phyloP scores from a whole-genome alignment of 2,888 invertebrate species.

The Lumbricus terrestris region DNA sequence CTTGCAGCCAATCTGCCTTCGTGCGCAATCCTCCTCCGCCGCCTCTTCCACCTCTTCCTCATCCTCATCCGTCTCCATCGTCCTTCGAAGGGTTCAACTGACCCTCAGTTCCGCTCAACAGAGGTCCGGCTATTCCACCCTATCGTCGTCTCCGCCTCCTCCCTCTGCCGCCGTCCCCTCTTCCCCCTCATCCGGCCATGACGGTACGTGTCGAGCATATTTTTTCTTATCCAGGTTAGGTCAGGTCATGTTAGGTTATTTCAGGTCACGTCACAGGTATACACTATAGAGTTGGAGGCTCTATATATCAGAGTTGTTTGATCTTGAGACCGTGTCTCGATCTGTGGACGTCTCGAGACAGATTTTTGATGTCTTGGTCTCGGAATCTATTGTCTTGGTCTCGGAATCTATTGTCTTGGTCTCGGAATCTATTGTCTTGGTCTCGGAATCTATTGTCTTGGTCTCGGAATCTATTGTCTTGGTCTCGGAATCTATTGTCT shows the following conservation, averaged over 20 bases:
- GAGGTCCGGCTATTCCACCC: not conserved
- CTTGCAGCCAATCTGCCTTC: not conserved
- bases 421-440: too few species aligned
- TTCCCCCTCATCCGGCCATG: not conserved
- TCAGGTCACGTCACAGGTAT: not conserved
- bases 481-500: too few species aligned
- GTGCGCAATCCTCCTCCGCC: not conserved
- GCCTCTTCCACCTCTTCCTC: not conserved
- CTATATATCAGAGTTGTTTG: too few species aligned
- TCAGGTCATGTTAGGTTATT: not conserved
- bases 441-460: too few species aligned
- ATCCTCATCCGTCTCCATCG: not conserved
- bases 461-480: too few species aligned
- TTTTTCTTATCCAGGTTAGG: not conserved
- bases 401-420: too few species aligned
- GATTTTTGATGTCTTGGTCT: too few species aligned
- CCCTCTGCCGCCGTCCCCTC: not conserved
- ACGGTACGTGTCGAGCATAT: not conserved
- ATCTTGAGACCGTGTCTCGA: too few species aligned
- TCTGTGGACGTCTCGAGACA: too few species aligned
- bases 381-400: too few species aligned
- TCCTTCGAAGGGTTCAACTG: not conserved
- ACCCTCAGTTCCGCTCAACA: not conserved
- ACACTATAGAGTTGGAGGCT: too few species aligned
- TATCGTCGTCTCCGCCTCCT: not conserved